These are phyloP conservation scores for Galerucella calmariensis DNA, from an alignment of 2,888 invertebrate genomes.

Conservation along the genomic window DNA sequence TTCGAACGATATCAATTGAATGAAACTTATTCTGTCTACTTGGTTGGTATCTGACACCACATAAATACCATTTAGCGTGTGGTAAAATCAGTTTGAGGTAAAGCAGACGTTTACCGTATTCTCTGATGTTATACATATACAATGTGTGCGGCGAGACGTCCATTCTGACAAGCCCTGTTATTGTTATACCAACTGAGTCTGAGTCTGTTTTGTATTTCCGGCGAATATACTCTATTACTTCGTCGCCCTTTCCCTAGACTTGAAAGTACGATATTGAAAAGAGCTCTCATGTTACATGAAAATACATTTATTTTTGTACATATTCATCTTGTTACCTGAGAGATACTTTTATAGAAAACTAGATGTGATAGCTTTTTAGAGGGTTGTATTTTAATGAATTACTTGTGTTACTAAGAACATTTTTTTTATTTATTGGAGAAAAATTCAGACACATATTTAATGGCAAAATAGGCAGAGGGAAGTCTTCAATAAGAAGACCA, in stretches of 20 bases:
- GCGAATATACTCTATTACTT: slow-evolving; percentile 37
- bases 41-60: slow-evolving; percentile 2
- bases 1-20: not conserved
- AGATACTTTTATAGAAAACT: not conserved
- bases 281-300: slow-evolving; percentile 46
- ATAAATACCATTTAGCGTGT: slow-evolving; percentile 16
- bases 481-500: too few species aligned
- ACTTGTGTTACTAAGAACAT: too few species aligned
- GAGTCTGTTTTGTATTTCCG: slow-evolving; percentile 34
- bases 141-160: slow-evolving; percentile 37
- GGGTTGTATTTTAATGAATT: not conserved
- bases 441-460: too few species aligned
- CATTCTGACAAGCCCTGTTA: slow-evolving; percentile 32
- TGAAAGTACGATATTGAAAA: slow-evolving; percentile 43
- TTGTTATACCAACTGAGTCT: slow-evolving; percentile 32
- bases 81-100: slow-evolving; percentile 34
- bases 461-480: too few species aligned
- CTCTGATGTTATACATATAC: slow-evolving; percentile 21
- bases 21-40: not conserved
- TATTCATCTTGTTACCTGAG: slow-evolving; percentile 39
- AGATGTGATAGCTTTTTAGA: not conserved
- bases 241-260: slow-evolving; percentile 3
- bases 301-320: slow-evolving; percentile 44
- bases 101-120: slow-evolving; percentile 31
- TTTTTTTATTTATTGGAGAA: not conserved